Evolutionary conservation across 2,888 invertebrate species (phyloP).

Genomic region (Nomada ferruginata): DNA sequence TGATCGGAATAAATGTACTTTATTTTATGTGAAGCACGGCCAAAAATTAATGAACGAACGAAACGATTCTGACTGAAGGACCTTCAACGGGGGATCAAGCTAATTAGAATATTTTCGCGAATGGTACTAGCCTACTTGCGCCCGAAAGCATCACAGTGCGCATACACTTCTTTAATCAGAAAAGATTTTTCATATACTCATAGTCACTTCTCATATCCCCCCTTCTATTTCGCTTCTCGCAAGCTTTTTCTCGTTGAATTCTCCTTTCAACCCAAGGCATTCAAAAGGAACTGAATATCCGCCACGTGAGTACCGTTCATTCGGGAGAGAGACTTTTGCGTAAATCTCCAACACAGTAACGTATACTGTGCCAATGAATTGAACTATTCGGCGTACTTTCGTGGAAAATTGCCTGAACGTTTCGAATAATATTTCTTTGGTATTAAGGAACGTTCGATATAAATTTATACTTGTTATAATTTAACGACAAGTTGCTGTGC

Average conservation of each 20-base stretch:
- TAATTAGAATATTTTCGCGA: constrained; percentile 25
- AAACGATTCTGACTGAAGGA: neutral
- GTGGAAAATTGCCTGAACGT: constrained; percentile 8
- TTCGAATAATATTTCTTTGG: neutral
- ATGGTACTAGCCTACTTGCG: neutral
- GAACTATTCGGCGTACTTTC: constrained; percentile 8
- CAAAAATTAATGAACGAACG: neutral
- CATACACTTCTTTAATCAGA: constrained; percentile 25
- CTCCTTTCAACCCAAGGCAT: constrained; percentile 56
- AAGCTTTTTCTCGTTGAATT: constrained; percentile 50
- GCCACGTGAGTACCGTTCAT: constrained; percentile 56
- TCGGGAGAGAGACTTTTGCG: constrained; percentile 49
- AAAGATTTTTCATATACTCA: constrained; percentile 43
- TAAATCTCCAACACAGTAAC: constrained; percentile 49
- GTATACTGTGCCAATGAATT: constrained; percentile 33
- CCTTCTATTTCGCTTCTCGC: constrained; percentile 39
- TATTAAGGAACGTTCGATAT: too few relatives aligned
- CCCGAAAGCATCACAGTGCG: neutral
- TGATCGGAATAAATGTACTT: neutral
- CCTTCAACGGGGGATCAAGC: neutral
- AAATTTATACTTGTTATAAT: too few relatives aligned
- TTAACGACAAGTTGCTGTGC: too few relatives aligned
- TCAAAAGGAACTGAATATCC: constrained; percentile 63
- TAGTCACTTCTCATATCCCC: constrained; percentile 55
- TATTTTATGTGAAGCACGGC: too few relatives aligned